Evolutionary conservation across 2,888 invertebrate species (phyloP).

Genomic region (Cephus rjabovi): DNA sequence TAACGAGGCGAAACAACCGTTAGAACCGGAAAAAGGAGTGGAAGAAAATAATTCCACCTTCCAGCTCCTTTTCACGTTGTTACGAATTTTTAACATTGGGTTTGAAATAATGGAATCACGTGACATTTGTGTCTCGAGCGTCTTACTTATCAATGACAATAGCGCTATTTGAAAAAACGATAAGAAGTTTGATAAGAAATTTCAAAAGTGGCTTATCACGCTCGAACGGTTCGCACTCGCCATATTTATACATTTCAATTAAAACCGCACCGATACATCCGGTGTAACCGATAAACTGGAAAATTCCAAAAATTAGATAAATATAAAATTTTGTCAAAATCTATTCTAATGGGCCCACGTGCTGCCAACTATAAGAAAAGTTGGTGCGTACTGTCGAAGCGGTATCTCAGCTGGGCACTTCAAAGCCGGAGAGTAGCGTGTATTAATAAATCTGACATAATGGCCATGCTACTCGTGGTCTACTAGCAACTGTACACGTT

Average conservation of each 20-base stretch:
- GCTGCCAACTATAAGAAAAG: background rate
- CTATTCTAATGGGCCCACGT: background rate
- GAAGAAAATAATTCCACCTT: background rate
- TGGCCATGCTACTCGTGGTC: background rate
- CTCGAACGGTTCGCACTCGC: background rate
- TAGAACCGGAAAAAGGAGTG: background rate
- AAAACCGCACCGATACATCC: background rate
- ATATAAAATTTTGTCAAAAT: background rate
- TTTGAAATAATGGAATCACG: background rate
- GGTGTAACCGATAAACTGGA: background rate
- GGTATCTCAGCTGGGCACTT: background rate
- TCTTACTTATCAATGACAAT: background rate
- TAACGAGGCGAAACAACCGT: background rate
- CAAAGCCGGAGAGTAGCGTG: background rate
- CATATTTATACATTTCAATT: background rate
- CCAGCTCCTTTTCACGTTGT: background rate
- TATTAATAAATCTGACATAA: conserved; percentile 7
- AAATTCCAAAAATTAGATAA: background rate
- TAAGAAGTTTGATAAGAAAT: background rate
- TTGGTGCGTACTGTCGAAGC: background rate
- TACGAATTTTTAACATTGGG: too few relatives aligned
- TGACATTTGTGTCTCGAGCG: background rate
- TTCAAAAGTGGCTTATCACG: background rate
- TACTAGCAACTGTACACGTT: background rate
- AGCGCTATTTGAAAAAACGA: background rate